A percentile compares a stretch with the other conserved stretches of the same genome.
phyloP scores from a whole-genome alignment of 2,113 vertebrate genomes.

The Otolemur garnettii region DNA sequence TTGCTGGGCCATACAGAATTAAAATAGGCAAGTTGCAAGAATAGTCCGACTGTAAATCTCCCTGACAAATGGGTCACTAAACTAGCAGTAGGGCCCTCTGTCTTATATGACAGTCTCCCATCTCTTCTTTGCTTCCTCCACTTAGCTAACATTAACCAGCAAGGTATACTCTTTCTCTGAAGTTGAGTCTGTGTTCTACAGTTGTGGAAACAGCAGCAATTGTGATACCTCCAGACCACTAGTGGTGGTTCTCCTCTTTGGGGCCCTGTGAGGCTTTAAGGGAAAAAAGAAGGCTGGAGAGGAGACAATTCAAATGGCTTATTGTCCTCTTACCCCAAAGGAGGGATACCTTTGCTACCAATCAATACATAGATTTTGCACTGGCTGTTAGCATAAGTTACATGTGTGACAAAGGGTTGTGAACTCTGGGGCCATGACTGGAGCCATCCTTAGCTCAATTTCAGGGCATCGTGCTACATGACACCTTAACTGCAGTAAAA shows the following conservation, averaged over 20 bases:
- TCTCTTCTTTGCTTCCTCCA: background rate
- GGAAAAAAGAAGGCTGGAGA: constrained; percentile 16
- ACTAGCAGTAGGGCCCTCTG: background rate
- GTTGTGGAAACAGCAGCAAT: constrained; percentile 19
- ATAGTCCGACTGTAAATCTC: constrained; percentile 6
- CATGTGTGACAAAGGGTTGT: constrained; percentile 45
- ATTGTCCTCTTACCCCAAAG: background rate
- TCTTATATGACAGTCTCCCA: background rate
- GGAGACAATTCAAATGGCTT: background rate
- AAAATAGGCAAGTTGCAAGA: background rate
- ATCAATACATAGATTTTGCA: constrained; percentile 35
- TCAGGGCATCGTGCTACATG: accelerated
- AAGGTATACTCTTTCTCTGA: constrained; percentile 52
- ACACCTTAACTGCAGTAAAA: background rate
- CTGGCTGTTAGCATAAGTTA: background rate
- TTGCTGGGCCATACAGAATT: background rate
- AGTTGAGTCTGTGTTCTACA: background rate
- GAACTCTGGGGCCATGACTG: background rate
- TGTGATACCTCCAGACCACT: background rate
- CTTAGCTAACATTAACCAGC: constrained; percentile 3
- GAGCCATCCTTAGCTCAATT: background rate
- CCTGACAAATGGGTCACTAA: background rate
- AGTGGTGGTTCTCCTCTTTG: constrained; percentile 23
- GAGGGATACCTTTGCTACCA: background rate
- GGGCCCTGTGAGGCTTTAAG: background rate